Evolutionary conservation across 2,888 invertebrate genomes (phyloP), one percentile per base, ranked within the genome.

Genomic region (Palloptera scutellata): DNA sequence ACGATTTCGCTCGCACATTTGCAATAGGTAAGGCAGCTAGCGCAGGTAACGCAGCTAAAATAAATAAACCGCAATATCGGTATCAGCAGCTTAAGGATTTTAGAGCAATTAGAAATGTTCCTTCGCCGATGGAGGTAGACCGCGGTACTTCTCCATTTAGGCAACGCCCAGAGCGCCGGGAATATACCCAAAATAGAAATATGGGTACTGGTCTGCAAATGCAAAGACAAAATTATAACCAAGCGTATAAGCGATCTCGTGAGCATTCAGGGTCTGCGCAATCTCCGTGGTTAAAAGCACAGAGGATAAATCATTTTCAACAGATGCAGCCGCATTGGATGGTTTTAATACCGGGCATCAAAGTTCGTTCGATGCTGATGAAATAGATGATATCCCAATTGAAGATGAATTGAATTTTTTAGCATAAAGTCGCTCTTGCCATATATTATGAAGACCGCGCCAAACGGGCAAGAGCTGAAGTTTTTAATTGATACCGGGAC

Each of bases 1-100:
- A 61, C 30, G 64, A 66, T 45, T 70, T 68, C 52, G 68, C 66
- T n/a, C 55, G 63, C 57, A 60, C 60, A 11, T 70, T 67, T 58
- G 66, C 66, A n/a, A 42, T 45, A 9, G 60, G 68, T 61, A 68
- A 64, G 20, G 48, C 42, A 48, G n/a, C n/a, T n/a, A n/a, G n/a
- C n/a, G n/a, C n/a, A n/a, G n/a, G n/a, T n/a, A n/a, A n/a, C n/a
- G n/a, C n/a, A n/a, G n/a, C n/a, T n/a, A n/a, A n/a, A n/a, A n/a
- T n/a, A n/a, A 19, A 60, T 63, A 40, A 65, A 58, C 67, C 60
- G 41, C 64, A 61, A 57, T 20, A 54, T 53, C 15, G 30, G 15
- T 43, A 42, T 17, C 45, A 58, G n/a, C 58, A 5, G 19, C 4
- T 51, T 12, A 60, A 55, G 17, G 57, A 62, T 9, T n/a, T n/a